Conservation (phyloP, 2,888 invertebrate species). For the Synanthedon formicaeformis region DNA sequence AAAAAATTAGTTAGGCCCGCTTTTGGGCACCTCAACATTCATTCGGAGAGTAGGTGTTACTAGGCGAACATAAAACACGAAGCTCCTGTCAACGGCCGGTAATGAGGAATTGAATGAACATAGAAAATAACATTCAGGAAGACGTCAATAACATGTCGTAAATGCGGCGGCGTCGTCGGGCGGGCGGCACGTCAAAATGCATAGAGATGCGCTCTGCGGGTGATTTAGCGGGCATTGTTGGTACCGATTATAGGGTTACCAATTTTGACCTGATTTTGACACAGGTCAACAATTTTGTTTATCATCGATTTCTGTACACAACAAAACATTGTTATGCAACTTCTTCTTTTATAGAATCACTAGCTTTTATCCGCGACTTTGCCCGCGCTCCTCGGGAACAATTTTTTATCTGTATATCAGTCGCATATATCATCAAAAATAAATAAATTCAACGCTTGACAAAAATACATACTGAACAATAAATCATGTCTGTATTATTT, state of each 20-base stretch:
- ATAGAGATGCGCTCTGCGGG: conserved; percentile 41
- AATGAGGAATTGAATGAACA: conserved; percentile 5
- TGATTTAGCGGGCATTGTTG: conserved; percentile 49
- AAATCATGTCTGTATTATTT: no score
- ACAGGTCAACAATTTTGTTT: background rate
- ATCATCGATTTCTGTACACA: background rate
- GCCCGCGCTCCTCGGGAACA: no score
- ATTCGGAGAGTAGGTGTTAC: conserved; percentile 12
- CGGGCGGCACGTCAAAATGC: conserved; percentile 29
- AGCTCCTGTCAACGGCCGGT: background rate
- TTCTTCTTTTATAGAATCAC: background rate
- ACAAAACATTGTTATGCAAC: background rate
- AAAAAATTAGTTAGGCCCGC: no score
- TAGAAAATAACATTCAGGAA: conserved; percentile 16
- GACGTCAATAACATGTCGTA: conserved; percentile 14
- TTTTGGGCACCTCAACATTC: conserved; percentile 4
- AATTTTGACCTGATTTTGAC: conserved; percentile 11
- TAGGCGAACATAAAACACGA: conserved; percentile 18
- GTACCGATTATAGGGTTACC: conserved; percentile 36
- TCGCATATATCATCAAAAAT: no score
- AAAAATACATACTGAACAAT: no score
- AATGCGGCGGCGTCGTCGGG: conserved; percentile 5
- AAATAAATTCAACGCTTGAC: no score
- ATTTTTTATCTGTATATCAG: no score
- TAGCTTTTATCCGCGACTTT: no score